phyloP scores from a whole-genome alignment of 2,888 invertebrate genomes.

The Cheilosia vernalis region DNA sequence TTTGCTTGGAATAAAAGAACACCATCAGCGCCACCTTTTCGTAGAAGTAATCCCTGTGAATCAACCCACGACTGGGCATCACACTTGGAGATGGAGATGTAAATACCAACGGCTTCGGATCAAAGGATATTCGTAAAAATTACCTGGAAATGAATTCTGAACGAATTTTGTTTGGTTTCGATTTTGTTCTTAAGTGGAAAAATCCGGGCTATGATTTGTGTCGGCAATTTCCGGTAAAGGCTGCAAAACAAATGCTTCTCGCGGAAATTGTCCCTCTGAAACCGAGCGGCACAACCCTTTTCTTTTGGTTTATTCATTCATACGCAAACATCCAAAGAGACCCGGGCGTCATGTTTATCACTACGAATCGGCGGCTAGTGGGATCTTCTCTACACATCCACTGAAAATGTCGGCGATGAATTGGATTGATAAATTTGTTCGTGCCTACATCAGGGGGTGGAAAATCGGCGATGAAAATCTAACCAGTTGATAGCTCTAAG shows the following conservation, averaged over 20 bases:
- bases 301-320: constrained; percentile 3
- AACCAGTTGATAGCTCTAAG: not conserved
- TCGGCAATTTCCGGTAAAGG: constrained; percentile 2
- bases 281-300: constrained; percentile 10
- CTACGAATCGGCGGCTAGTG: not conserved
- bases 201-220: constrained; percentile 28
- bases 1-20: too few species aligned
- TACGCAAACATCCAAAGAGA: not conserved
- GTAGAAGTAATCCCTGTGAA: not conserved
- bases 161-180: not conserved
- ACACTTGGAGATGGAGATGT: not conserved
- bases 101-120: not conserved
- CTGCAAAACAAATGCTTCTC: not conserved
- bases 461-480: constrained; percentile 15
- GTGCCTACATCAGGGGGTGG: not conserved
- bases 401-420: not conserved
- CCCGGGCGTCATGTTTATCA: constrained; percentile 15
- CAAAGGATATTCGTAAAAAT: constrained; percentile 2
- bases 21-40: too few species aligned
- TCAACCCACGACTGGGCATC: not conserved
- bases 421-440: not conserved
- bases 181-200: constrained; percentile 6
- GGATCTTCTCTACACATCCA: too few species aligned
- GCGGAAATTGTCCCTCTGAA: constrained; percentile 15
- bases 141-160: not conserved